These are phyloP conservation scores for Gobius niger DNA, from an alignment of 2,113 vertebrate genomes.

Conservation along the genomic window DNA sequence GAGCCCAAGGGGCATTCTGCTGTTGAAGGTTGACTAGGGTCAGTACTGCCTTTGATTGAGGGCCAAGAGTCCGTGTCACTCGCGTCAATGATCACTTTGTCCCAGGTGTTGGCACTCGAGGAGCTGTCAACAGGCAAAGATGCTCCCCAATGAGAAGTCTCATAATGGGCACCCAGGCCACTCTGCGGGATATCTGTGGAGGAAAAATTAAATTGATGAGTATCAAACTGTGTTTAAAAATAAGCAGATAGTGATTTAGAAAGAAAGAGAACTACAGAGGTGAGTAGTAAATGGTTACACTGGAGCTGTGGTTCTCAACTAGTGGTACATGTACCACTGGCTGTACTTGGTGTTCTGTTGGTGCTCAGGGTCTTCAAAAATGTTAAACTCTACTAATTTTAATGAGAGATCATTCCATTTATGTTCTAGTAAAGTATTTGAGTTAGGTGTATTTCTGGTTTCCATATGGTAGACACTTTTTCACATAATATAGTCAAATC, in stretches of 20 bases:
- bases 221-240: neutral
- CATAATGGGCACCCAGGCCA: constrained; percentile 89
- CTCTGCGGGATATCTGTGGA: constrained; percentile 83
- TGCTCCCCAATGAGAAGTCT: constrained; percentile 86
- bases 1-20: constrained; percentile 90
- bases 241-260: neutral
- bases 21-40: constrained; percentile 69
- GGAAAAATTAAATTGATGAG: constrained; percentile 49
- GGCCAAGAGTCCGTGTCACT: constrained; percentile 90
- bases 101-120: constrained; percentile 82
- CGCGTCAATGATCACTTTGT: constrained; percentile 88
- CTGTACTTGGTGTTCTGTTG: too few species aligned
- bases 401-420: too few species aligned
- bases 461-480: too few species aligned
- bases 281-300: constrained; percentile 8
- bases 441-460: too few species aligned
- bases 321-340: too few species aligned
- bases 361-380: too few species aligned
- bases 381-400: too few species aligned
- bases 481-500: neutral
- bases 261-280: neutral
- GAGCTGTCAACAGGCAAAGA: constrained; percentile 79
- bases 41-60: constrained; percentile 75
- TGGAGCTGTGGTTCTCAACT: too few species aligned
- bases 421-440: too few species aligned